Evolutionary conservation across 2,888 invertebrate species (phyloP).

Genomic region (Rambutsinella grinnellia): DNA sequence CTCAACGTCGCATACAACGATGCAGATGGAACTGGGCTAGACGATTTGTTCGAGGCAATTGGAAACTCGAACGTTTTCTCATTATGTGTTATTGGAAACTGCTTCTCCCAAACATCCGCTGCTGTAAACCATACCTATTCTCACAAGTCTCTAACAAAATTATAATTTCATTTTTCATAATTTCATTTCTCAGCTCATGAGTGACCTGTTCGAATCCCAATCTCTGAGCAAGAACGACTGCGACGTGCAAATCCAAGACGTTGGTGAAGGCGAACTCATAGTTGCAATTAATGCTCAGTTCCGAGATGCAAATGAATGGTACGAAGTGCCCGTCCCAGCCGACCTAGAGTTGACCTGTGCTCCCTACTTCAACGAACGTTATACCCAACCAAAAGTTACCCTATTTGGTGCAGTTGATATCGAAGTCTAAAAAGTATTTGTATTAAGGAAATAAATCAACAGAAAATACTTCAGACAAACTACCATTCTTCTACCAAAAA

Average conservation of each 20-base stretch:
- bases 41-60: slow-evolving; percentile 52
- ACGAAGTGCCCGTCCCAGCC: slow-evolving; percentile 58
- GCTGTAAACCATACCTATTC: too few relatives aligned
- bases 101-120: slow-evolving; percentile 44
- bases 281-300: slow-evolving; percentile 58
- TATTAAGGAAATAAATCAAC: too few relatives aligned
- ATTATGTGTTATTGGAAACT: slow-evolving; percentile 63
- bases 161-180: neutral
- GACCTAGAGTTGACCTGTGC: slow-evolving; percentile 52
- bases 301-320: slow-evolving; percentile 63
- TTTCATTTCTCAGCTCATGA: slow-evolving; percentile 39
- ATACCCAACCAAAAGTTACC: slow-evolving; percentile 25
- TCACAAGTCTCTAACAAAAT: too few relatives aligned
- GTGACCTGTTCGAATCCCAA: slow-evolving; percentile 39
- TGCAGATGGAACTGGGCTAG: slow-evolving; percentile 47
- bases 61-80: slow-evolving; percentile 46
- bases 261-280: slow-evolving; percentile 46
- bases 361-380: slow-evolving; percentile 45
- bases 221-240: slow-evolving; percentile 38
- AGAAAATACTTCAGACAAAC: too few relatives aligned
- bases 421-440: too few relatives aligned
- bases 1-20: slow-evolving; percentile 63
- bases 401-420: slow-evolving; percentile 40
- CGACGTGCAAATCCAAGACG: slow-evolving; percentile 54
- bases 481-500: too few relatives aligned